Evolutionary conservation across 2,888 invertebrate species (phyloP), one percentile per base, ranked within the genome.

Genomic region (Dusona sp.): DNA sequence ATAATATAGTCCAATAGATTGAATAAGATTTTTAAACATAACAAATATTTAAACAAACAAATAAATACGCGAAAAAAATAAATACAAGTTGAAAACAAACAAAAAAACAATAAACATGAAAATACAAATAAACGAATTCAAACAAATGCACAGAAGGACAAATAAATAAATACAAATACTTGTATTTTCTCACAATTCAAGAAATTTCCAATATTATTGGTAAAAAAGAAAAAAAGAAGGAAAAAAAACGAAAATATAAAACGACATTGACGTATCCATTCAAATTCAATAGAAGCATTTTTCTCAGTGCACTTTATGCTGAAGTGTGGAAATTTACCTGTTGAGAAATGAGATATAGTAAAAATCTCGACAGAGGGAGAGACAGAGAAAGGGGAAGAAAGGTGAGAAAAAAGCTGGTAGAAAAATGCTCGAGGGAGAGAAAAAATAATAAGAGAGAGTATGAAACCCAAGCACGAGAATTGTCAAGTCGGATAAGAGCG

Each of bases 251-350:
- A n/a, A n/a, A n/a, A n/a, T n/a, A n/a, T n/a, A n/a, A n/a, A n/a
- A n/a, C 45, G 70, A 45, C 42, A 25, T 70, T 67, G 61, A 61
- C 29, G 45, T 29, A 29, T 13, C 48, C 9, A 33, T 54, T 36
- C 13, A 42, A 16, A 57, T 48, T 65, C 29, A 7, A 33, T 65
- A 25, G 25, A 9, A 38, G 7, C 42, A 9, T n/a, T 48, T 48
- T 51, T 70, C 51, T 22, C n/a, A 6, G 11, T 25, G 42, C 22
- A 73, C 42, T 70, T 70, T 68, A 61, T 61, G 36, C 16, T 8
- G 36, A 74, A 22, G n/a, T 25, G 38, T 64, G 79, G 29, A 83
- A 79, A 75, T 75, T 83, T 79, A 86, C 85, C 85, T 83, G 85
- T 86, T 86, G 51, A 51, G 51, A 75, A 83, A 70, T 36, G 36